phyloP scores from a whole-genome alignment of 2,797 vertebrate species.

The Falco columbarius region DNA sequence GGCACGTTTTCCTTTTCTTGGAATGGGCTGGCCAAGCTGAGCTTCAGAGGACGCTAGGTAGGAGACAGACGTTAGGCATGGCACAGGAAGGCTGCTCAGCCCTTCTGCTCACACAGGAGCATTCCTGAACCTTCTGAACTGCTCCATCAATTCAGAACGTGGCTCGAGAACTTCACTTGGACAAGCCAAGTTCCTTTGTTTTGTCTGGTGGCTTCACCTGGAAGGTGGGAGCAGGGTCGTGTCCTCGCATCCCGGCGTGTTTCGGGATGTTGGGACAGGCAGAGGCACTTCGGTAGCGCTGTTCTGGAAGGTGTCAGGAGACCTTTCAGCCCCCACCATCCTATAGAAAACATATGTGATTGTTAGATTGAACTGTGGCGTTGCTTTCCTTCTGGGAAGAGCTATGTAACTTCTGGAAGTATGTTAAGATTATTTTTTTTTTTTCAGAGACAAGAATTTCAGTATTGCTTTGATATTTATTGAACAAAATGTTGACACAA shows the following conservation, averaged over 20 bases:
- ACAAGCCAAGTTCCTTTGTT: background rate
- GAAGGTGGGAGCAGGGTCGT: background rate
- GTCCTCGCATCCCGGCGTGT: rapidly evolving
- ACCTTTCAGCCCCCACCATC: background rate
- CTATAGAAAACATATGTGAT: rapidly evolving
- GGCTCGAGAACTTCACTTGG: background rate
- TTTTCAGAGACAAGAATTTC: background rate
- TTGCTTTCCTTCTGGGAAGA: background rate
- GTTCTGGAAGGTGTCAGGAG: background rate
- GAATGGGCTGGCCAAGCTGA: background rate
- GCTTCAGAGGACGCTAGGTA: background rate
- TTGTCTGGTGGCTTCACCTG: background rate
- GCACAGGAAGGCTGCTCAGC: background rate
- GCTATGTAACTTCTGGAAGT: background rate
- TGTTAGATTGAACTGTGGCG: rapidly evolving
- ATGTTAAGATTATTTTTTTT: background rate
- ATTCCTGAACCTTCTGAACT: background rate
- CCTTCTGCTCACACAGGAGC: rapidly evolving
- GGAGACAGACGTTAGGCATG: background rate
- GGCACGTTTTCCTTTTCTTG: background rate
- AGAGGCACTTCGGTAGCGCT: background rate
- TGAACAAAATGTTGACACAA: background rate
- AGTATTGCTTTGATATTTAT: background rate
- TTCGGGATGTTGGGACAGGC: rapidly evolving
- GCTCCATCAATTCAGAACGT: rapidly evolving